phyloP scores from a whole-genome alignment of 2,113 vertebrate genomes.

The Camarhynchus parvulus region DNA sequence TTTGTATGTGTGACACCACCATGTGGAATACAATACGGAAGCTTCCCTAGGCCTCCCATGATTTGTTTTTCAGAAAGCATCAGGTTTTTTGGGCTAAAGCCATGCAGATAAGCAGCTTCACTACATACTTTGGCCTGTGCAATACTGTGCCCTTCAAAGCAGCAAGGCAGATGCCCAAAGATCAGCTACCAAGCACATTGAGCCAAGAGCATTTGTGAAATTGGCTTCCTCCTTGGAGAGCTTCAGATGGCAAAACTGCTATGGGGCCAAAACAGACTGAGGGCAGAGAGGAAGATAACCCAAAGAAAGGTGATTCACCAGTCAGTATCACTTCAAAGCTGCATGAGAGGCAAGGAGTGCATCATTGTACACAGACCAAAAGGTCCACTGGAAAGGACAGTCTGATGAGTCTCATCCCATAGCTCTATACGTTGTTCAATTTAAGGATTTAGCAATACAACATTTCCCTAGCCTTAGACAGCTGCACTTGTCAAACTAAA shows the following conservation, averaged over 20 bases:
- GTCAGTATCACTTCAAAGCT: not conserved
- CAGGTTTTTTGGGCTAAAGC: not conserved
- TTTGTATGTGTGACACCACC: not conserved
- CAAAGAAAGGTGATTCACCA: not conserved
- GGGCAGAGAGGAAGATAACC: not conserved
- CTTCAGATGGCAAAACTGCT: not conserved
- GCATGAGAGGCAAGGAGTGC: rapidly evolving
- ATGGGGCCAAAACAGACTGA: not conserved
- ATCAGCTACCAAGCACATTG: not conserved
- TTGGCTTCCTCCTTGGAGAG: not conserved
- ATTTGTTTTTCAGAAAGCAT: not conserved
- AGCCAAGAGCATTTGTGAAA: not conserved
- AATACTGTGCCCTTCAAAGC: not conserved
- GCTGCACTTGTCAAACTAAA: not conserved
- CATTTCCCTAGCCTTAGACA: not conserved
- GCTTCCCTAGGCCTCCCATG: not conserved
- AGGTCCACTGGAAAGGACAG: not conserved
- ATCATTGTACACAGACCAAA: not conserved
- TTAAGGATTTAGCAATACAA: not conserved
- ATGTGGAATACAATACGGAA: not conserved
- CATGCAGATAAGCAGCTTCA: not conserved
- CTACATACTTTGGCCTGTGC: not conserved
- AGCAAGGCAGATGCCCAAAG: not conserved
- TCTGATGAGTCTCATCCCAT: rapidly evolving
- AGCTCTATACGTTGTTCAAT: rapidly evolving